These are phyloP conservation scores for Mesorhabditis belari DNA, from an alignment of 2,888 invertebrate genomes.

Conservation along the genomic window DNA sequence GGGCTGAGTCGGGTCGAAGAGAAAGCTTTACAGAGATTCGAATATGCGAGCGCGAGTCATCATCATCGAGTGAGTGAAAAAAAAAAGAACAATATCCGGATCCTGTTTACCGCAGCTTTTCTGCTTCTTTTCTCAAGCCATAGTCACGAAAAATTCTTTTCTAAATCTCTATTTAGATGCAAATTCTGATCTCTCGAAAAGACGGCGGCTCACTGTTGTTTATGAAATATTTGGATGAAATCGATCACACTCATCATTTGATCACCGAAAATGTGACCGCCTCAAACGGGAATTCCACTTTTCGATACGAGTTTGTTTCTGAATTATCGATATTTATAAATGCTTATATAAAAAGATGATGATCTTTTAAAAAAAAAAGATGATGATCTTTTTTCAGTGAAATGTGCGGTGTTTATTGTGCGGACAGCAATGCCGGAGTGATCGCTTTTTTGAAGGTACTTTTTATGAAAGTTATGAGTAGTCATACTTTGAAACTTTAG, in stretches of 20 bases:
- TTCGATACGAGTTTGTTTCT: background rate
- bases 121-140: background rate
- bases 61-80: conserved; percentile 38
- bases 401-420: conserved; percentile 48
- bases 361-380: too few species aligned
- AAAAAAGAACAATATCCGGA: background rate
- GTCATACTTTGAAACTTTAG: too few species aligned
- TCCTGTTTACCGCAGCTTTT: background rate
- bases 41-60: conserved; percentile 42
- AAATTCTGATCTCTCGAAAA: conserved; percentile 45
- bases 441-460: conserved; percentile 42
- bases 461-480: conserved; percentile 2
- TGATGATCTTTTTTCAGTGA: conserved; percentile 37
- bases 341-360: background rate
- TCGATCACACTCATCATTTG: conserved; percentile 23
- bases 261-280: conserved; percentile 22
- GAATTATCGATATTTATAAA: background rate
- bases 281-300: conserved; percentile 7
- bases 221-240: conserved; percentile 27
- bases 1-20: conserved; percentile 44
- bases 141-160: background rate
- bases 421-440: conserved; percentile 45
- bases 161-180: conserved; percentile 36
- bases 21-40: conserved; percentile 38
- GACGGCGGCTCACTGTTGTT: conserved; percentile 39